Conservation (phyloP, 1,140 invertebrate species). For the Drosophila sechellia region DNA sequence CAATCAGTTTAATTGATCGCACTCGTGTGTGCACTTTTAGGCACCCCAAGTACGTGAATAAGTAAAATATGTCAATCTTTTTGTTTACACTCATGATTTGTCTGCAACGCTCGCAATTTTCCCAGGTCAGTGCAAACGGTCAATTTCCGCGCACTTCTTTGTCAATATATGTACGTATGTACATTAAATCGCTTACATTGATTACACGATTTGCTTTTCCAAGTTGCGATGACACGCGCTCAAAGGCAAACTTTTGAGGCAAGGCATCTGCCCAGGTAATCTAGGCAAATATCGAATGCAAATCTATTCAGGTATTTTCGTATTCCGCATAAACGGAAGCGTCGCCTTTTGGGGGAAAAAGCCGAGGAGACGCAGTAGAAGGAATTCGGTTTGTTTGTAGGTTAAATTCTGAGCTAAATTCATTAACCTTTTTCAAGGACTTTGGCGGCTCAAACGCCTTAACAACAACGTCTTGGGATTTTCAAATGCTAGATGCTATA, state of each 20-base stretch:
- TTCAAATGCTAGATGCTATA: not conserved
- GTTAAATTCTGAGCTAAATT: not conserved
- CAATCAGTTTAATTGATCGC: slow-evolving; percentile 69
- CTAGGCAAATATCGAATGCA: slow-evolving; percentile 34
- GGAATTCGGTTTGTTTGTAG: slow-evolving; percentile 15
- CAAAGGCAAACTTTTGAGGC: slow-evolving; percentile 1
- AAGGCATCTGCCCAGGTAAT: slow-evolving; percentile 1
- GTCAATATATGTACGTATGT: slow-evolving; percentile 9
- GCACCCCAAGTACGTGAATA: not conserved
- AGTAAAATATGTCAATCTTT: slow-evolving; percentile 32
- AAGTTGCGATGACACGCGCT: slow-evolving; percentile 60
- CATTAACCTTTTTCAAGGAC: not conserved
- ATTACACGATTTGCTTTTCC: slow-evolving; percentile 30
- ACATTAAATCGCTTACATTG: slow-evolving; percentile 59
- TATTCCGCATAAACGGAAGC: slow-evolving; percentile 39
- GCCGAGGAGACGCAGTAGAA: not conserved
- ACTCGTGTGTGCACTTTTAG: slow-evolving; percentile 1
- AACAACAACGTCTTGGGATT: not conserved
- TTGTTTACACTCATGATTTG: slow-evolving; percentile 62
- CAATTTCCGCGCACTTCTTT: slow-evolving; percentile 11
- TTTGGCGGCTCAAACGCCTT: no score
- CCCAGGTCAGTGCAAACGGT: slow-evolving; percentile 51
- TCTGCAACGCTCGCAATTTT: slow-evolving; percentile 52
- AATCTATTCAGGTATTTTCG: slow-evolving; percentile 50
- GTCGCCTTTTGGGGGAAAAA: slow-evolving; percentile 3